Conservation (phyloP, 2,113 vertebrate genomes). For the Neofelis nebulosa region DNA sequence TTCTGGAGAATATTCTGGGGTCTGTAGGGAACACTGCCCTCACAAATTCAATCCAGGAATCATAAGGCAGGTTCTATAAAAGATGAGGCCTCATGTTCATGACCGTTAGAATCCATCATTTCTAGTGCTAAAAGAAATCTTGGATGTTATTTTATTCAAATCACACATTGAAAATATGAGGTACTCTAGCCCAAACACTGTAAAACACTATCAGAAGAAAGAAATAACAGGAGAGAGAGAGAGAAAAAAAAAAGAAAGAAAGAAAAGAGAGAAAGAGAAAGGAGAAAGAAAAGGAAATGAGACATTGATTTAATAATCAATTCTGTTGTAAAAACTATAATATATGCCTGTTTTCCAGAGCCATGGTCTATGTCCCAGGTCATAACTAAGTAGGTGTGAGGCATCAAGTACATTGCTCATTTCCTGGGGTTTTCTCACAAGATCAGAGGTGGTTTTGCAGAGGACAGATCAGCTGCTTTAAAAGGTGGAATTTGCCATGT, state of each 20-base stretch:
- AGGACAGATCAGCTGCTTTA: not conserved
- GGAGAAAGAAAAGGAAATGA: not conserved
- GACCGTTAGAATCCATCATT: conserved; percentile 25
- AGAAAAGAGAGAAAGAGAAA: no score
- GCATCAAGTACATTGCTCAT: not conserved
- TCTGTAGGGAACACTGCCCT: not conserved
- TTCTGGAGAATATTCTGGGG: not conserved
- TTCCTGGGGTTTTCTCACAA: not conserved
- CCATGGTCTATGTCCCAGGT: not conserved
- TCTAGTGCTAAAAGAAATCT: not conserved
- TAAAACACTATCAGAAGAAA: not conserved
- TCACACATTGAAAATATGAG: conserved; percentile 35
- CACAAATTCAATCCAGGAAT: conserved; percentile 32
- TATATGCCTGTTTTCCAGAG: not conserved
- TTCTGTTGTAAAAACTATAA: not conserved
- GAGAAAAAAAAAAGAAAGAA: not conserved
- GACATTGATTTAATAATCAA: not conserved
- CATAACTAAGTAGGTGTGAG: not conserved
- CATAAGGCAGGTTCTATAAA: conserved; percentile 20
- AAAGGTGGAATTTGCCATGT: not conserved
- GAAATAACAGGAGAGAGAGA: not conserved
- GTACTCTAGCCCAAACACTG: not conserved
- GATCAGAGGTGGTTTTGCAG: not conserved
- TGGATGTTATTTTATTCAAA: conserved; percentile 29
- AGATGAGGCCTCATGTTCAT: not conserved